Evolutionary conservation across 2,113 vertebrate species (phyloP).

Genomic region (Tauraco erythrolophus): DNA sequence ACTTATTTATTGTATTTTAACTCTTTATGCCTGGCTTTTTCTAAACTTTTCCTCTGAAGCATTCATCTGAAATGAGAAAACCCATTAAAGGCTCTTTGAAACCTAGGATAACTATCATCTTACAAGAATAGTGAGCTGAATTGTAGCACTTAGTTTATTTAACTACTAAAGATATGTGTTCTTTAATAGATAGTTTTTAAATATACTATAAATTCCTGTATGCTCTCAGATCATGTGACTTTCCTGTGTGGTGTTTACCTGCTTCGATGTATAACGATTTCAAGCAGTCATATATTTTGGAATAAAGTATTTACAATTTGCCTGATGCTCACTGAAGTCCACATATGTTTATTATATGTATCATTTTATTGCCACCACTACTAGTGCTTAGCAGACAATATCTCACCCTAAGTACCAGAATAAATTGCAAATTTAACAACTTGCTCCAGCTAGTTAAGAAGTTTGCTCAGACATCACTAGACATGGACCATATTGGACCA

Average conservation of each 20-base stretch:
- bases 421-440: not conserved
- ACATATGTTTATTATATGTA: not conserved
- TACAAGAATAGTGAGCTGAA: not conserved
- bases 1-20: not conserved
- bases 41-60: not conserved
- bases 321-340: not conserved
- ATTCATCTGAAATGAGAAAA: not conserved
- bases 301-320: not conserved
- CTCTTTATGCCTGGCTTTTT: not conserved
- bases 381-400: not conserved
- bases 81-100: not conserved
- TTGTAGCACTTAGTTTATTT: not conserved
- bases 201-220: not conserved
- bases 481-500: not conserved
- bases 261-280: not conserved
- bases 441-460: not conserved
- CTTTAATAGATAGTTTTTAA: not conserved
- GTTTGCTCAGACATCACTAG: not conserved
- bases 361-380: not conserved
- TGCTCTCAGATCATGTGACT: not conserved
- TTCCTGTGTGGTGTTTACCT: not conserved
- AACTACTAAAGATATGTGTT: not conserved
- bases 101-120: not conserved
- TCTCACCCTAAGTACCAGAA: not conserved
- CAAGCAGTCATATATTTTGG: not conserved